phyloP scores from a whole-genome alignment of 64 coral and sea anemone genomes.

The Pocillopora damicornis region DNA sequence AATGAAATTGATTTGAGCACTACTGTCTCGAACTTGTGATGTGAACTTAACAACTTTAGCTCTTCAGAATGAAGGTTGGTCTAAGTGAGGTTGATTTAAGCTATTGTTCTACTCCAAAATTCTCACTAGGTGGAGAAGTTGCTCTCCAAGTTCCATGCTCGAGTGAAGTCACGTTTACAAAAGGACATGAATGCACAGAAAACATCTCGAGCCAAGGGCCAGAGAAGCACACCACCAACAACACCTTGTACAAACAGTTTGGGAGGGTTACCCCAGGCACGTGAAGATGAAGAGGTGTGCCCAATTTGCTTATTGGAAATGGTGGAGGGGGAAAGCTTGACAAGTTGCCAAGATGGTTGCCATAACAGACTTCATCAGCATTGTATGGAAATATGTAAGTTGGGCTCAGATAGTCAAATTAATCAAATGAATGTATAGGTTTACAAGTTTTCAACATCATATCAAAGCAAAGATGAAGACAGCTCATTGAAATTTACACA shows the following conservation, averaged over 20 bases:
- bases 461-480: too few relatives aligned
- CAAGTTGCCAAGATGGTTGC: constrained; percentile 80
- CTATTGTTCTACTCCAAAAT: not conserved
- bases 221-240: constrained; percentile 8
- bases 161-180: constrained; percentile 76
- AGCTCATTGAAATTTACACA: too few relatives aligned
- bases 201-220: constrained; percentile 18
- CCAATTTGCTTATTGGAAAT: constrained; percentile 98
- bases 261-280: constrained; percentile 5
- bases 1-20: too few relatives aligned
- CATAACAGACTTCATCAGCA: constrained; percentile 95
- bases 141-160: constrained; percentile 90
- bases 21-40: too few relatives aligned
- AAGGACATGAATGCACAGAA: constrained; percentile 40
- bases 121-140: constrained; percentile 78
- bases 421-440: too few relatives aligned
- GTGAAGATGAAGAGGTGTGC: constrained; percentile 89
- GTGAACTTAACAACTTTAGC: too few relatives aligned
- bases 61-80: too few relatives aligned
- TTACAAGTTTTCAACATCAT: too few relatives aligned
- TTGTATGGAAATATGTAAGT: constrained; percentile 99
- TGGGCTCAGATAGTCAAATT: not conserved
- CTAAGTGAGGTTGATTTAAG: not conserved
- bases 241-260: constrained; percentile 46
- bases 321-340: constrained; percentile 97